Base-by-base conservation (phyloP, 1,140 invertebrate species). In the Harpegnathos saltator region DNA sequence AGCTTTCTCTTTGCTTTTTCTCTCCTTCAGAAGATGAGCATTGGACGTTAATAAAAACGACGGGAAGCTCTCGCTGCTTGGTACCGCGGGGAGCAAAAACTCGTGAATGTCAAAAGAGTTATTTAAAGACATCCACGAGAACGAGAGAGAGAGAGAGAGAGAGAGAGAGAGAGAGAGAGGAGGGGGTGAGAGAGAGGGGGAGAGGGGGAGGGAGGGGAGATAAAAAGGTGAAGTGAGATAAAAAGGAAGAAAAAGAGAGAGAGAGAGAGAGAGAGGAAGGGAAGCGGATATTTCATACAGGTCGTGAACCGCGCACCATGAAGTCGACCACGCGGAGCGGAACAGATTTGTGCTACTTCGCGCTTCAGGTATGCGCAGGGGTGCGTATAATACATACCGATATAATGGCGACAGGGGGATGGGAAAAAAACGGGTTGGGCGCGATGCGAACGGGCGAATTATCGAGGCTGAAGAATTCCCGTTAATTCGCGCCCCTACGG, bases 391-490 rank as follows among this genome's bases (percentile, higher is more conserved):
- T 44, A 11, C 38, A n/a, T n/a, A 44, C 4, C 38, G 38, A 33
- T 54, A 22, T 59, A 71, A 38, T 26, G 38, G 3, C 38, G 38
- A 9, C 38, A 9, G 7, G 1, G 19, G 12, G 11, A 29, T 11
- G 14, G 7, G n/a, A 9, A 19, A 71, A 38, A 29, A 44, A 71
- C 44, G 44, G 3, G n/a, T n/a, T n/a, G n/a, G 24, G 24, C n/a
- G 38, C 58, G 33, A 69, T 19, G 50, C 29, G 11, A 68, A 38
- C 22, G 1, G 33, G 26, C 22, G n/a, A 80, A n/a, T 80, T 69
- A 80, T 80, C 52, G 65, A 71, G 48, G 75, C 29, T 69, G 65
- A 78, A 58, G 33, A 44, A 78, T 69, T 69, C 75, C 69, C 65
- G 58, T 78, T 78, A 78, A 78, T 78, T 69, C 33, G 17, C 22